Percentiles rank a stretch among this genome's conserved stretches.
These are phyloP conservation scores for Agapostemon virescens DNA, from an alignment of 2,888 invertebrate species.

Conservation along the genomic window DNA sequence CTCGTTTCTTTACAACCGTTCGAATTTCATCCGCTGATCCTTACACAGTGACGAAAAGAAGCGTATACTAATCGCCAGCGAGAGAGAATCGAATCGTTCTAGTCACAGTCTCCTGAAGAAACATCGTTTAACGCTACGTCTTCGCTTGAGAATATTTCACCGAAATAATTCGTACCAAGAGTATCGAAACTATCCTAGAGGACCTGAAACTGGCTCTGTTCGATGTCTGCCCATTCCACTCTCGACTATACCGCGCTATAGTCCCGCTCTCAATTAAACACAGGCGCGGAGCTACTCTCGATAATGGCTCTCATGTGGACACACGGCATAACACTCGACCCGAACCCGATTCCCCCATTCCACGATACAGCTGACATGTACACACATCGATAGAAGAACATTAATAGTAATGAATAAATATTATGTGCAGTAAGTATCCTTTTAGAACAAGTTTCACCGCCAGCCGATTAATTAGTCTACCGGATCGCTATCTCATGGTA, in stretches of 20 bases:
- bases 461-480: constrained; percentile 36
- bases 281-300: not conserved
- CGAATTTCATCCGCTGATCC: constrained; percentile 1
- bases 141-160: not conserved
- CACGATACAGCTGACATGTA: constrained; percentile 9
- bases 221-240: not conserved
- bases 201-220: not conserved
- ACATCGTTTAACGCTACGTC: not conserved
- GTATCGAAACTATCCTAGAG: not conserved
- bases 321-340: not conserved
- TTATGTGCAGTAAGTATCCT: constrained; percentile 54
- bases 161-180: not conserved
- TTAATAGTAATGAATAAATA: constrained; percentile 46
- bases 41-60: constrained; percentile 3
- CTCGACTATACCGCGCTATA: not conserved
- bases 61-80: not conserved
- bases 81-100: not conserved
- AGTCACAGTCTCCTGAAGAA: not conserved
- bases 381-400: constrained; percentile 36
- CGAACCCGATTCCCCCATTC: not conserved
- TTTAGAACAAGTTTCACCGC: constrained; percentile 42
- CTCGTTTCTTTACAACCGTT: constrained; percentile 23
- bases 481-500: constrained; percentile 5
- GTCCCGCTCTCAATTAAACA: not conserved
- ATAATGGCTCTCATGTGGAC: constrained; percentile 10